These are phyloP conservation scores for Balaeniceps rex DNA, from an alignment of 2,113 vertebrate genomes.

Conservation along the genomic window DNA sequence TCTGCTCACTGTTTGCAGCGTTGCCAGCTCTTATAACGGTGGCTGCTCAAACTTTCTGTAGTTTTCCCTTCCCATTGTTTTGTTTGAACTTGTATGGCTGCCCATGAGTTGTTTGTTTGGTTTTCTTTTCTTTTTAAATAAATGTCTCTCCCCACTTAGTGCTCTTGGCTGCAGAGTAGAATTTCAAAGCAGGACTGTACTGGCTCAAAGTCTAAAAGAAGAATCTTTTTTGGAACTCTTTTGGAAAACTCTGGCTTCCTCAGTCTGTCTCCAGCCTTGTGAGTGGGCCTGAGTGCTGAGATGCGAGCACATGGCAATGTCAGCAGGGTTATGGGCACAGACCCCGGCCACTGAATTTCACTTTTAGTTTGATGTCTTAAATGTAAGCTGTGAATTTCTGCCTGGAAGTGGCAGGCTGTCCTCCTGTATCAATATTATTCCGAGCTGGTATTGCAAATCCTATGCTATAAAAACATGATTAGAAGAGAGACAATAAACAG, in stretches of 20 bases:
- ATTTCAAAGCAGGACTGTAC: background rate
- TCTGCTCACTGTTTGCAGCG: background rate
- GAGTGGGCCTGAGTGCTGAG: background rate
- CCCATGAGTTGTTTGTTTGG: background rate
- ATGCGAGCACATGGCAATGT: background rate
- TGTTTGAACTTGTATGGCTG: background rate
- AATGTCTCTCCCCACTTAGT: background rate
- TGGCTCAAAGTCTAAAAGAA: background rate
- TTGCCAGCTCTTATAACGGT: background rate
- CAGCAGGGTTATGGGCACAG: background rate
- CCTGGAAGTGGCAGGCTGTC: background rate
- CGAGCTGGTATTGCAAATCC: background rate
- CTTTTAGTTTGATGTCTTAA: background rate
- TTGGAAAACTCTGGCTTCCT: background rate
- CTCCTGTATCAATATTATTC: background rate
- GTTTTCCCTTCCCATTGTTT: background rate
- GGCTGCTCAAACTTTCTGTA: background rate
- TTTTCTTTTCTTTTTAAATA: background rate
- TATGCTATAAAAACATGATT: background rate
- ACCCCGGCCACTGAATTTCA: background rate
- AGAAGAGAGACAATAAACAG: background rate
- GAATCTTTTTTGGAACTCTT: background rate
- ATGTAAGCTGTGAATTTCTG: background rate
- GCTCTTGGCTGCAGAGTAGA: background rate
- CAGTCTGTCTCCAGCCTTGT: background rate